These are phyloP conservation scores for Zoanthus solanderi DNA, from an alignment of 92 coral and sea anemone genomes.

Conservation along the genomic window DNA sequence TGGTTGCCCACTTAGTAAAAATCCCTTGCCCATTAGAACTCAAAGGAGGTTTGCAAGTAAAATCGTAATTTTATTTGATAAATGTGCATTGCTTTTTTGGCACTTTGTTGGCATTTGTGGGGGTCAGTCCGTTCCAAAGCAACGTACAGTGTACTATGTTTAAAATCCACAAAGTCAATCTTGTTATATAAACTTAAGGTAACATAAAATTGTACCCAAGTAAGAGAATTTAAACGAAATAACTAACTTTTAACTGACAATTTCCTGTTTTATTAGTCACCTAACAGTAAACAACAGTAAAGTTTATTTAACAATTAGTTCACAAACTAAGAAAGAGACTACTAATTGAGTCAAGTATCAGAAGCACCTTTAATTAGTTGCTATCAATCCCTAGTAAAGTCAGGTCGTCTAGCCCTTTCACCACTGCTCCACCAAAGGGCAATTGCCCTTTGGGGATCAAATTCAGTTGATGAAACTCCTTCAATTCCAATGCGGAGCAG, in stretches of 20 bases:
- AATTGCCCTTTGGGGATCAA: conserved; percentile 40
- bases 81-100: conserved; percentile 19
- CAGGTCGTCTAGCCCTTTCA: conserved; percentile 41
- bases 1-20: conserved; percentile 39
- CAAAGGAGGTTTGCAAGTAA: conserved; percentile 34
- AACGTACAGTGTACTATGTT: conserved; percentile 31
- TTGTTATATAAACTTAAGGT: conserved; percentile 8
- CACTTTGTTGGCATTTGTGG: conserved; percentile 17
- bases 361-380: conserved; percentile 10
- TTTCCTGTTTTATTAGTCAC: conserved; percentile 42
- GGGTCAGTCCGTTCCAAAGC: conserved; percentile 32
- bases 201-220: conserved; percentile 40
- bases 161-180: conserved; percentile 32
- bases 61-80: conserved; percentile 17
- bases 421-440: conserved; percentile 58
- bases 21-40: conserved; percentile 25
- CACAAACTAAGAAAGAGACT: too few species aligned
- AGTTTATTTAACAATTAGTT: too few species aligned
- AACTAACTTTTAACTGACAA: conserved; percentile 36
- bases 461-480: conserved; percentile 45
- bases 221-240: conserved; percentile 27
- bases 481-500: conserved; percentile 57
- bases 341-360: conserved; percentile 33
- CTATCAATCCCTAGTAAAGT: conserved; percentile 35
- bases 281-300: not conserved